phyloP scores from a whole-genome alignment of 2,888 invertebrate species.

The Taphrorychus bicolor region DNA sequence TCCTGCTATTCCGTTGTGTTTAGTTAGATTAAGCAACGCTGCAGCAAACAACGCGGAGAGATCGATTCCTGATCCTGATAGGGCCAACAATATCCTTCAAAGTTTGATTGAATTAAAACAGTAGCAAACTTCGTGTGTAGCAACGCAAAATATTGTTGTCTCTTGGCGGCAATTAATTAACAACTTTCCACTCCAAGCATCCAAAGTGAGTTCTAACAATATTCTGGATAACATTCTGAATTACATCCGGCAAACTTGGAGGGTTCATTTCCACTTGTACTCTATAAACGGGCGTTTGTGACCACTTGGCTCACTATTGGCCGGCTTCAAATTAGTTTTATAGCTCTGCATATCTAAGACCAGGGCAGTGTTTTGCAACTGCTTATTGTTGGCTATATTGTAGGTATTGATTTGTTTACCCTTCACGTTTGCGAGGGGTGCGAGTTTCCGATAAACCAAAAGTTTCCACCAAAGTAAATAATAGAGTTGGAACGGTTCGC shows the following conservation, averaged over 20 bases:
- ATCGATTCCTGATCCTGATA: no score
- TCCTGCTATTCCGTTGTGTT: no score
- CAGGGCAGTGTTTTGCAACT: no score
- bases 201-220: not conserved
- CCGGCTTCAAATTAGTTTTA: not conserved
- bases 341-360: no score
- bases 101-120: not conserved
- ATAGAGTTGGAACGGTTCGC: not conserved
- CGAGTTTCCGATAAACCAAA: not conserved
- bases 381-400: no score
- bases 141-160: constrained; percentile 2
- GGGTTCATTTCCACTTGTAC: not conserved
- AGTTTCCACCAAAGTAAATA: constrained; percentile 5
- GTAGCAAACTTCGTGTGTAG: not conserved
- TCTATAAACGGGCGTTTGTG: not conserved
- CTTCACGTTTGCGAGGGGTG: not conserved
- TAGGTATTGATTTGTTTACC: not conserved
- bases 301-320: not conserved
- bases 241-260: constrained; percentile 4
- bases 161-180: constrained; percentile 1
- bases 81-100: not conserved
- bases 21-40: no score
- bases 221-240: not conserved
- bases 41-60: no score
- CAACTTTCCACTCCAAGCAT: not conserved